Base-by-base conservation (phyloP, 2,888 invertebrate species). In the Muscina levida region DNA sequence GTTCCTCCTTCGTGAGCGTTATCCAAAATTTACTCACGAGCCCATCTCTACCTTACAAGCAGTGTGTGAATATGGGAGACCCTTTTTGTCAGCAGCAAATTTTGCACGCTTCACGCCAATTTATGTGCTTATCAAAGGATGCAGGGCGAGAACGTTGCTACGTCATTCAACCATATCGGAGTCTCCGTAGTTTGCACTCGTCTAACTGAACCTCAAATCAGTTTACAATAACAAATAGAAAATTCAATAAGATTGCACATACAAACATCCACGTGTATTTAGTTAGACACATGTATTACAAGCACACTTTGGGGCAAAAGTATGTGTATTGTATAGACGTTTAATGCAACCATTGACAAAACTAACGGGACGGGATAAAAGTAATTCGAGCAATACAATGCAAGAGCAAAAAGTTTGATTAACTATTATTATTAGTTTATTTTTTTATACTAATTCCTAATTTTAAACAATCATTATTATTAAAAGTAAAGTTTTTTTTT, bases 71-170 rank as follows among this genome's bases (percentile, higher is more conserved):
- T 46, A 67, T 62, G 67, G 68, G 68, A 72, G 77, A 81, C 81
- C 77, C 74, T 82, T 82, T 83, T 83, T 83, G 82, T 83, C 74
- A 83, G 83, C 82, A 85, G 82, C 84, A 84, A 87, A 87, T 89
- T 90, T 88, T 89, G 89, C 90, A 90, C 89, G 90, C 90, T 90
- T 90, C 90, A 90, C 89, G 90, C 89, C 84, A 87, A 90, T 90
- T 90, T 90, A 86, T 84, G 80, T 87, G 88, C 87, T 87, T 88
- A 88, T 88, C 87, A 88, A 85, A 82, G 76, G 62, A 84, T 84
- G 72, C 72, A 76, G 62, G 73, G 65, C 56, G 71, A 84, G 75
- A 80, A 57, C 82, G 79, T 78, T 31, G 31, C 8, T 5, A 8
- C 31, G 31, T 31, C 8, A 8, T 31, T 68, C n/a, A n/a, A n/a